These are phyloP conservation scores for Solea senegalensis DNA, from an alignment of 2,113 vertebrate species.

Conservation along the genomic window DNA sequence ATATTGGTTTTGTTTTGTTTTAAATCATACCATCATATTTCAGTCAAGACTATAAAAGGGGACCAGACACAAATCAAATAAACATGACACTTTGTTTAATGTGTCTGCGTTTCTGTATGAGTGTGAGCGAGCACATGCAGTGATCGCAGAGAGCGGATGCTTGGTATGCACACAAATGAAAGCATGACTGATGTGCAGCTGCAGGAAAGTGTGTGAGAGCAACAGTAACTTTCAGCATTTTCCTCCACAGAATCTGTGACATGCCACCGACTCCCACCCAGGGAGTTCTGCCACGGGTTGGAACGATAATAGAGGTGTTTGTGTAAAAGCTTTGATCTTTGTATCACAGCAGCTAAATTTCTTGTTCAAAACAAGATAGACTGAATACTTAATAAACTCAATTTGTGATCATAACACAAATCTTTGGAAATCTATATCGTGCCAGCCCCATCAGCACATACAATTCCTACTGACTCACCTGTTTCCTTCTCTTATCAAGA, in stretches of 20 bases:
- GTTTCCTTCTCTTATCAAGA: slow-evolving; percentile 10
- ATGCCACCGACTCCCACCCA: slow-evolving; percentile 49
- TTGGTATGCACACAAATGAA: slow-evolving; percentile 29
- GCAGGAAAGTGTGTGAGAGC: slow-evolving; percentile 27
- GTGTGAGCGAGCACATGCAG: background rate
- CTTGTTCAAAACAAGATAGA: too few relatives aligned
- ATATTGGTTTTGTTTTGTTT: too few relatives aligned
- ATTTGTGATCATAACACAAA: background rate
- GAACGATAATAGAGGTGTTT: slow-evolving; percentile 56
- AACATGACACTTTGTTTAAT: slow-evolving; percentile 1
- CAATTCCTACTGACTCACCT: slow-evolving; percentile 8
- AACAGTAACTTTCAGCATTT: slow-evolving; percentile 63
- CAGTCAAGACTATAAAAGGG: too few relatives aligned
- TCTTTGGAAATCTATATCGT: slow-evolving; percentile 45
- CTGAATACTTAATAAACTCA: too few relatives aligned
- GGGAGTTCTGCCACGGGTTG: slow-evolving; percentile 59
- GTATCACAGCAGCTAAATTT: background rate
- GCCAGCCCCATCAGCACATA: slow-evolving; percentile 55
- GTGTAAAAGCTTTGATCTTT: background rate
- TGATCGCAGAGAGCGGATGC: slow-evolving; percentile 27
- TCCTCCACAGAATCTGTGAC: slow-evolving; percentile 53
- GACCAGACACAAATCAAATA: too few relatives aligned
- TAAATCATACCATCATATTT: too few relatives aligned
- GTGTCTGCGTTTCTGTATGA: background rate
- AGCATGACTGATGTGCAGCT: slow-evolving; percentile 58